Evolutionary conservation across 2,113 vertebrate genomes (phyloP), one percentile per base, ranked within the genome.

Genomic region (Barnardius zonarius): DNA sequence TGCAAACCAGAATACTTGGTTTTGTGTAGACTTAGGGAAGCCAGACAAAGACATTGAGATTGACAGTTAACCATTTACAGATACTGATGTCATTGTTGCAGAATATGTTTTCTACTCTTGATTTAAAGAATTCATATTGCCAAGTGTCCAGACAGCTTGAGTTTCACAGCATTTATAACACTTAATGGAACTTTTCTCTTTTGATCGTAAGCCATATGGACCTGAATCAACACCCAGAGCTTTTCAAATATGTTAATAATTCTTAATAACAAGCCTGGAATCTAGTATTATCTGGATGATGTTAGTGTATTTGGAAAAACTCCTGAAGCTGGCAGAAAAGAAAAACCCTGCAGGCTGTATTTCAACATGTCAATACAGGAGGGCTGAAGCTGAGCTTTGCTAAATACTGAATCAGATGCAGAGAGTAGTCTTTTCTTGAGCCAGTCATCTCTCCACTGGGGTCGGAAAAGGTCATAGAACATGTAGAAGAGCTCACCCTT

Each of bases 161-260:
- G 57, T 73, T 92, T 86, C 43, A 41, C 35, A 78, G 66, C 55
- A 72, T 87, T 91, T 91, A 72, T 84, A 93, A 78, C n/a, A 74
- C 33, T 62, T 91, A 75, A 76, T 69, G 48, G 44, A 93, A 91
- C 66, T 91, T 91, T 37, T 54, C 37, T 88, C 27, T 88, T 93
- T 93, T 86, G 78, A 82, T 92, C 66, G 11, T 92, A 43, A 0
- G 1, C 77, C 86, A 76, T 89, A 95, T 72, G 86, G 89, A 75
- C 86, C 44, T 84, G 80, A 93, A 91, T 95, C 86, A 95, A 92
- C 73, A 91, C 91, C 57, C 33, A 15, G 41, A 79, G 43, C 64
- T 95, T 93, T 93, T 91, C 33, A 88, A 82, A 68, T 78, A 39
- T 68, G 43, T 84, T 93, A 64, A 62, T 84, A 78, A 78, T 62